A percentile compares a stretch with the other conserved stretches of the same genome.
Evolutionary conservation across 2,113 vertebrate species (phyloP).

Genomic region (Turnix velox): DNA sequence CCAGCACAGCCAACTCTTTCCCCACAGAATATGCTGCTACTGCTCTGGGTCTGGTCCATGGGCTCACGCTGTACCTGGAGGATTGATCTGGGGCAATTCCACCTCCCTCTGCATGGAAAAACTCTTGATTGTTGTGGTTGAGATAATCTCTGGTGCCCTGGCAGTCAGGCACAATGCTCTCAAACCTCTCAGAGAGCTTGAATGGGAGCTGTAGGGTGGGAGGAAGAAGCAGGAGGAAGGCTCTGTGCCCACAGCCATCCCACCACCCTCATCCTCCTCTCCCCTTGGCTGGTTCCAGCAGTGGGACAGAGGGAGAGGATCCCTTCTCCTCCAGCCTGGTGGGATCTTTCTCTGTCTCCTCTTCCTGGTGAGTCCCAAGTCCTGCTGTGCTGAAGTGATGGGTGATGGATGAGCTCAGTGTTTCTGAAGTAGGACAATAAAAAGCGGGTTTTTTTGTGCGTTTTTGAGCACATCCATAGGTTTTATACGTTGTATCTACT

Average conservation of each 20-base stretch:
- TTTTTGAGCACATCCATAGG: constrained; percentile 75
- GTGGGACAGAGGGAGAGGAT: background rate
- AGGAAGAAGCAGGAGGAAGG: background rate
- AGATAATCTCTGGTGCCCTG: background rate
- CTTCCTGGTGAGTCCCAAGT: background rate
- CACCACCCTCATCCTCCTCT: background rate
- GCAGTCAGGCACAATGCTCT: background rate
- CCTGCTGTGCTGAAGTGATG: background rate
- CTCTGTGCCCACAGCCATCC: background rate
- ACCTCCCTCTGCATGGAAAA: constrained; percentile 12
- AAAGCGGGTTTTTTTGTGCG: constrained; percentile 73
- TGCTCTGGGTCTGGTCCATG: constrained; percentile 16
- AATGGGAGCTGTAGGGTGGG: background rate
- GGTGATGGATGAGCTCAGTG: constrained; percentile 26
- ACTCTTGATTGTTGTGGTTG: background rate
- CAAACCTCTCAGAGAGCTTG: background rate
- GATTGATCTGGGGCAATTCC: constrained; percentile 47
- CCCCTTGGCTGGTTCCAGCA: background rate
- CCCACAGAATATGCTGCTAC: constrained; percentile 56
- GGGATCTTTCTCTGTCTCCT: background rate
- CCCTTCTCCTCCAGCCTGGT: background rate
- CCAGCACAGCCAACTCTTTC: constrained; percentile 33
- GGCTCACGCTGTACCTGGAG: constrained; percentile 51
- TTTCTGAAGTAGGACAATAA: constrained; percentile 68
- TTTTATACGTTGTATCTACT: constrained; percentile 76